phyloP scores from a whole-genome alignment of 2,888 invertebrate species.

The Pollenia griseotomentosa region DNA sequence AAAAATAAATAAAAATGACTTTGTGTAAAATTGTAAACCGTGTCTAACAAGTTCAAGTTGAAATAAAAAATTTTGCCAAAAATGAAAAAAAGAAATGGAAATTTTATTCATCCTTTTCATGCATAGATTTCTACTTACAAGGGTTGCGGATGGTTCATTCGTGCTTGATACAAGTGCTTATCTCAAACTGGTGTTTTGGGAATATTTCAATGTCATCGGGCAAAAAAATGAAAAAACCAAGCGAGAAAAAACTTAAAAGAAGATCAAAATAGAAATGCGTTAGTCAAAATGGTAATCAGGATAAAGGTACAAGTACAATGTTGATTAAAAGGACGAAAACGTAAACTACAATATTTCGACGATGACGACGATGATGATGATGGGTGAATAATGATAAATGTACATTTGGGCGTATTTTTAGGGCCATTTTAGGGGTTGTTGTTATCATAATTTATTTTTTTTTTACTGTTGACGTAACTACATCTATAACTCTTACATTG shows the following conservation, averaged over 20 bases:
- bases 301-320: slow-evolving; percentile 44
- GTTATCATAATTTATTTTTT: slow-evolving; percentile 32
- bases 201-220: slow-evolving; percentile 69
- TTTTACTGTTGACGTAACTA: slow-evolving; percentile 19
- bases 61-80: not conserved
- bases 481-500: not conserved
- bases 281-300: slow-evolving; percentile 68
- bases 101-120: slow-evolving; percentile 30
- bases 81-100: slow-evolving; percentile 16
- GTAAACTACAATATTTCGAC: not conserved
- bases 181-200: slow-evolving; percentile 68
- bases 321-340: not conserved
- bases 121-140: slow-evolving; percentile 7
- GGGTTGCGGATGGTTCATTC: slow-evolving; percentile 51
- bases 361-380: slow-evolving; percentile 50
- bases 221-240: slow-evolving; percentile 18
- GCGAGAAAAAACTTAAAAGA: slow-evolving; percentile 18
- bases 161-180: slow-evolving; percentile 69
- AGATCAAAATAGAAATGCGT: slow-evolving; percentile 56
- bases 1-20: slow-evolving; percentile 36
- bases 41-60: slow-evolving; percentile 70
- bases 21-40: slow-evolving; percentile 70
- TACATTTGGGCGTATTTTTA: slow-evolving; percentile 82
- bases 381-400: slow-evolving; percentile 82
- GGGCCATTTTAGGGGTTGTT: slow-evolving; percentile 83